Conservation (phyloP, 2,113 vertebrate species). For the Spheniscus mendiculus region DNA sequence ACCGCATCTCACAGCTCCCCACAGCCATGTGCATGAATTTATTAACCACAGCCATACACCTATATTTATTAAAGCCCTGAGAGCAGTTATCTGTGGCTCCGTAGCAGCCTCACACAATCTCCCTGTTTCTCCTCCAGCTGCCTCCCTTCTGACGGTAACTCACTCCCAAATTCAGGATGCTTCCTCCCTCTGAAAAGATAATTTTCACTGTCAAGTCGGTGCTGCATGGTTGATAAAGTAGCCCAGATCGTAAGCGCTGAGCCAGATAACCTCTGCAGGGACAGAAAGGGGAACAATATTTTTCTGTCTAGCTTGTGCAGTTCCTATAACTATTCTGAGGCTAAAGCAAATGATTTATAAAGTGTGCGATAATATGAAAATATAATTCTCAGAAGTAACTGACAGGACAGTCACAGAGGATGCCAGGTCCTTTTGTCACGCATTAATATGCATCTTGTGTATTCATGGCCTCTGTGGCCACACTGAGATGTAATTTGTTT, state of each 20-base stretch:
- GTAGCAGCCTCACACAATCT: neutral
- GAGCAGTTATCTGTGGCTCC: neutral
- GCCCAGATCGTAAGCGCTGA: neutral
- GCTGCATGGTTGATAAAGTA: neutral
- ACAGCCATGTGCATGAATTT: neutral
- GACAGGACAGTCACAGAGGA: neutral
- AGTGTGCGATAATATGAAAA: neutral
- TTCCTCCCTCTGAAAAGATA: neutral
- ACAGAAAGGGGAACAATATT: neutral
- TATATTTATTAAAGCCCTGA: neutral
- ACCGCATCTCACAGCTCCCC: neutral
- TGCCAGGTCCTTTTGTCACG: neutral
- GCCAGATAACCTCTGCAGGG: slow-evolving; percentile 5
- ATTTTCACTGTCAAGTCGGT: neutral
- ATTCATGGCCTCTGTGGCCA: neutral
- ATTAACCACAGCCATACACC: neutral
- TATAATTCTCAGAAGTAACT: neutral
- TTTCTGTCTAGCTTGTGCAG: neutral
- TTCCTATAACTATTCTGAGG: neutral
- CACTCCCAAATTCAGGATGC: neutral
- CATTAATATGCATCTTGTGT: neutral
- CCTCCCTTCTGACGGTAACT: neutral
- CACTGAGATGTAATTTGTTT: neutral
- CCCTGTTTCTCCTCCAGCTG: neutral
- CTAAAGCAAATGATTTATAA: neutral